These are phyloP conservation scores for Boloria euphrosyne DNA, from an alignment of 2,888 invertebrate genomes.

Conservation along the genomic window DNA sequence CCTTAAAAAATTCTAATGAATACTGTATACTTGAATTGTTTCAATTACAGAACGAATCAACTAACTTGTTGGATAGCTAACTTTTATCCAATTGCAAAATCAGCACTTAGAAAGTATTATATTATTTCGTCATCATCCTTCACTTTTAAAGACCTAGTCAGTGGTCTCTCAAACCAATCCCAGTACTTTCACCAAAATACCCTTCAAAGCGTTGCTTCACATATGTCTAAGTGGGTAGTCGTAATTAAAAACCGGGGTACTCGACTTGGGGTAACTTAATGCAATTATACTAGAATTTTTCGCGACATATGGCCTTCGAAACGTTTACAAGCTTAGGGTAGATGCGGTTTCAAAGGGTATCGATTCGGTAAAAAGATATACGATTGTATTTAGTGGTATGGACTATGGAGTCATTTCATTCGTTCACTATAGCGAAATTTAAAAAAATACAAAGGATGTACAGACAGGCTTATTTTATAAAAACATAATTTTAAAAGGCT, in stretches of 20 bases:
- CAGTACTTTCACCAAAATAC: conserved; percentile 29
- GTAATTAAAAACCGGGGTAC: conserved; percentile 73
- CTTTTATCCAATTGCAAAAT: no score
- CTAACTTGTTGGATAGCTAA: no score
- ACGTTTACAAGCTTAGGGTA: conserved; percentile 50
- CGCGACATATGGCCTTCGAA: conserved; percentile 76
- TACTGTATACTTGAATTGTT: no score
- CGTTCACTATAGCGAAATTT: not conserved
- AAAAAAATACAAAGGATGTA: not conserved
- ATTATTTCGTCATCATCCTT: no score
- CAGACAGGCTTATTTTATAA: no score
- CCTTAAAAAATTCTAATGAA: no score
- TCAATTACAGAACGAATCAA: no score
- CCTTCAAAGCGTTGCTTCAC: conserved; percentile 50
- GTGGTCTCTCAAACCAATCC: not conserved
- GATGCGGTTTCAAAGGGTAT: conserved; percentile 51
- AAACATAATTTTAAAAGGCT: no score
- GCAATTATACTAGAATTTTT: conserved; percentile 80
- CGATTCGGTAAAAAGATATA: conserved; percentile 46
- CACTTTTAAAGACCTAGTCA: no score
- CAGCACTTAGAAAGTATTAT: no score
- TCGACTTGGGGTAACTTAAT: conserved; percentile 76
- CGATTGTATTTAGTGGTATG: conserved; percentile 34
- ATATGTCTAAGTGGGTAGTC: conserved; percentile 79
- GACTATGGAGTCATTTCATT: conserved; percentile 7